Conservation (phyloP, 1,140 invertebrate genomes). For the Scaptomyza pallida region DNA sequence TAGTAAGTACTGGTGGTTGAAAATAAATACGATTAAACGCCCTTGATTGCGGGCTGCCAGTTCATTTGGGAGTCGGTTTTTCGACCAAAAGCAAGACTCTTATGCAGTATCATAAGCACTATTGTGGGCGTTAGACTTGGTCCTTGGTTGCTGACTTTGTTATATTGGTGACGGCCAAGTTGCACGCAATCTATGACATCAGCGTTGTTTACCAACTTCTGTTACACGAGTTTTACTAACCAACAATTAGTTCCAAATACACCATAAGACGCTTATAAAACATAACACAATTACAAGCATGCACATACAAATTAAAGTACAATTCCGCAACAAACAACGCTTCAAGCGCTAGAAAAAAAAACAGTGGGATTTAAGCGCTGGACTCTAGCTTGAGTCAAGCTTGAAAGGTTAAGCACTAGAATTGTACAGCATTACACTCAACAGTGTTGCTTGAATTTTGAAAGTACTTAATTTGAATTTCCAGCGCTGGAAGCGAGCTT, state of each 20-base stretch:
- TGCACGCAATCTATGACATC: conserved; percentile 83
- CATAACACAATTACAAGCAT: conserved; percentile 17
- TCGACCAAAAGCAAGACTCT: conserved; percentile 27
- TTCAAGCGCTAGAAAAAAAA: too few relatives aligned
- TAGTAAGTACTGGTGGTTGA: conserved; percentile 12
- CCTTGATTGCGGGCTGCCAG: conserved; percentile 68
- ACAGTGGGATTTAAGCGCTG: too few relatives aligned
- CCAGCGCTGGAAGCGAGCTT: too few relatives aligned
- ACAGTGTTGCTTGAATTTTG: too few relatives aligned
- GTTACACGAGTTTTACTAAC: conserved; percentile 17
- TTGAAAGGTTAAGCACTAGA: too few relatives aligned
- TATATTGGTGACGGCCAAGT: conserved; percentile 69
- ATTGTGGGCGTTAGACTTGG: conserved; percentile 7
- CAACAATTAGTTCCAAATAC: conserved; percentile 49
- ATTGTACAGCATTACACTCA: too few relatives aligned
- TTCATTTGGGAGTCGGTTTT: conserved; percentile 53
- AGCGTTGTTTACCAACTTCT: conserved; percentile 33
- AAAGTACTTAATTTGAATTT: too few relatives aligned
- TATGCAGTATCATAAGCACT: conserved; percentile 19
- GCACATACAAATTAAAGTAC: too few relatives aligned
- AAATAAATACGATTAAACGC: conserved; percentile 57
- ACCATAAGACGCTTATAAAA: conserved; percentile 8
- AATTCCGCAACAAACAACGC: too few relatives aligned
- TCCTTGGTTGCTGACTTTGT: conserved; percentile 21
- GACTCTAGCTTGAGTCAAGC: too few relatives aligned